A percentile compares a stretch with the other conserved stretches of the same genome.
These are phyloP conservation scores for Cephalopholis sonnerati DNA, from an alignment of 2,113 vertebrate genomes.

Conservation along the genomic window DNA sequence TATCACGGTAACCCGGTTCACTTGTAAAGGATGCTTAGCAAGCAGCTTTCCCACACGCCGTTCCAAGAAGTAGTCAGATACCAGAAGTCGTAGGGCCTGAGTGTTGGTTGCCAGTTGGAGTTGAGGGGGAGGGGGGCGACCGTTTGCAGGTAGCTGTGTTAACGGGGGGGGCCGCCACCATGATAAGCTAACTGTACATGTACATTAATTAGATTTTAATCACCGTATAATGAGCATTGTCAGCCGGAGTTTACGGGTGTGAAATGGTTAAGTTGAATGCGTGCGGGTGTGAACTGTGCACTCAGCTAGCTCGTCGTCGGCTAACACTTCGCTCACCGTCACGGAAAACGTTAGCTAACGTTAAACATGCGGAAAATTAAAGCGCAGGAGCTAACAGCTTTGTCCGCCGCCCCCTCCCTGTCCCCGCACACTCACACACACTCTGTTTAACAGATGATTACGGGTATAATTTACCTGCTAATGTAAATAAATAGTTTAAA, in stretches of 20 bases:
- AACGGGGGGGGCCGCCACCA: neutral
- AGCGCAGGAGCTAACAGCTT: neutral
- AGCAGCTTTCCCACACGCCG: conserved; percentile 23
- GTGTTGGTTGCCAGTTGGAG: conserved; percentile 21
- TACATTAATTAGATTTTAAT: neutral
- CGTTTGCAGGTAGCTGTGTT: conserved; percentile 23
- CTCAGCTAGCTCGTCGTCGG: conserved; percentile 37
- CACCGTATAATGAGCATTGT: rapidly evolving
- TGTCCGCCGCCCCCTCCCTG: neutral
- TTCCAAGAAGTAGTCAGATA: conserved; percentile 40
- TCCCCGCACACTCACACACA: neutral
- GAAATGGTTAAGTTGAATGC: neutral
- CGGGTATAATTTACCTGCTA: neutral
- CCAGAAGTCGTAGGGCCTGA: conserved; percentile 53
- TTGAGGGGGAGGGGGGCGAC: neutral
- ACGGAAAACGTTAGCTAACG: conserved; percentile 33
- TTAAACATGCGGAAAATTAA: neutral
- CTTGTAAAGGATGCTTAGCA: conserved; percentile 48
- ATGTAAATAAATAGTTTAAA: neutral
- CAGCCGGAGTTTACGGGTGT: neutral
- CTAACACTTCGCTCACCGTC: conserved; percentile 7
- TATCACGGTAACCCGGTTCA: neutral
- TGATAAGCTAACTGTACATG: neutral
- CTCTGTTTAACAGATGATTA: neutral
- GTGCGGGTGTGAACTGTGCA: neutral